Evolutionary conservation across 2,888 invertebrate species (phyloP).

Genomic region (Rhagonycha lutea): DNA sequence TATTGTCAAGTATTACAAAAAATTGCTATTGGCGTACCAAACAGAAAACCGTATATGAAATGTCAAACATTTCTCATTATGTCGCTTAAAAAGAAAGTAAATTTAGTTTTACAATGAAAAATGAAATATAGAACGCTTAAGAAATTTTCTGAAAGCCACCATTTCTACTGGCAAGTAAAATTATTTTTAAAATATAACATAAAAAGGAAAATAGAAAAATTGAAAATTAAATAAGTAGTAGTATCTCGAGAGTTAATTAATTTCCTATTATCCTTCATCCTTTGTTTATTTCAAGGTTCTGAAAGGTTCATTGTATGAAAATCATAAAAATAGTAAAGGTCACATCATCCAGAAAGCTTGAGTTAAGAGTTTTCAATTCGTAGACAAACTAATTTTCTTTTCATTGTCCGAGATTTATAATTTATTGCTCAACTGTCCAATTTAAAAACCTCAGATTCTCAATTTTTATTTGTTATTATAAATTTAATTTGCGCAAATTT

Average conservation of each 20-base stretch:
- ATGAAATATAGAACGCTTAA: neutral
- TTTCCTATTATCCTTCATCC: neutral
- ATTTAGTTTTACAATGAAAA: neutral
- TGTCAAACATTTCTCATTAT: neutral
- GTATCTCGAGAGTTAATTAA: neutral
- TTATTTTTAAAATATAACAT: neutral
- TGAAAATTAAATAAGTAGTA: neutral
- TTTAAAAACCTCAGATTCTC: conserved; percentile 9
- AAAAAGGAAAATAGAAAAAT: neutral
- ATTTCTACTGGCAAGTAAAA: neutral
- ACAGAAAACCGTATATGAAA: neutral
- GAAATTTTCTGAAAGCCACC: neutral
- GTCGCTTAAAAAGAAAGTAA: neutral
- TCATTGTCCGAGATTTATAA: conserved; percentile 13
- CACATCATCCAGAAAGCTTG: neutral
- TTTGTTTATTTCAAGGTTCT: neutral
- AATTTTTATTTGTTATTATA: conserved; percentile 10
- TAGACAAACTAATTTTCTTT: conserved; percentile 20
- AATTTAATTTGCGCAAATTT: neutral
- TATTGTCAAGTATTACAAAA: neutral
- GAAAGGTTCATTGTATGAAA: neutral
- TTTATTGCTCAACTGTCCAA: conserved; percentile 17
- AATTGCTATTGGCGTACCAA: neutral
- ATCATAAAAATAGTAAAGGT: neutral
- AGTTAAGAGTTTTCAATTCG: conserved; percentile 6